Evolutionary conservation across 2,888 invertebrate species (phyloP).

Genomic region (Glyphotaelius pellucidus): DNA sequence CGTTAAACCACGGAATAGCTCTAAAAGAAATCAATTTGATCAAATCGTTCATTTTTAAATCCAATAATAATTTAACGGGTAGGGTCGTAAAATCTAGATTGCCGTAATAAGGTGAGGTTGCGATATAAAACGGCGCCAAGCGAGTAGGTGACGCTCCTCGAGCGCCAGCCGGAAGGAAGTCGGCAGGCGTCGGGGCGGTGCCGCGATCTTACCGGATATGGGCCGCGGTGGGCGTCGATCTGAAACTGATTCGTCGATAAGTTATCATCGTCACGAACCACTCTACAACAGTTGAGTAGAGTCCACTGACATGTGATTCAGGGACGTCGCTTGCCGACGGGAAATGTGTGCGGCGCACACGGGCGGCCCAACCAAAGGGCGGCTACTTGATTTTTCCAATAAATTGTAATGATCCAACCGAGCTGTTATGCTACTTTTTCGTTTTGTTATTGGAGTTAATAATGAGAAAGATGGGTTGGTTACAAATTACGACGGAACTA

Average conservation of each 20-base stretch:
- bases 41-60: not conserved
- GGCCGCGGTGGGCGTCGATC: conserved; percentile 37
- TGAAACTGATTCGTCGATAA: not conserved
- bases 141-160: not conserved
- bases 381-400: not conserved
- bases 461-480: not conserved
- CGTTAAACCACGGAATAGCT: not conserved
- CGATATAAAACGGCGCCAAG: not conserved
- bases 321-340: not conserved
- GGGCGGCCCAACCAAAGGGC: not conserved
- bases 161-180: conserved; percentile 18
- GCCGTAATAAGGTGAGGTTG: conserved; percentile 12
- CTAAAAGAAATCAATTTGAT: not conserved
- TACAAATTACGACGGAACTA: not conserved
- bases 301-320: not conserved
- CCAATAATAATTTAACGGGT: conserved; percentile 25
- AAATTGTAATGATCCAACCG: not conserved
- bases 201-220: conserved; percentile 26
- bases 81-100: conserved; percentile 25
- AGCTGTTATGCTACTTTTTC: not conserved
- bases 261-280: not conserved
- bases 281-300: not conserved
- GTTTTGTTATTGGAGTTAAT: not conserved
- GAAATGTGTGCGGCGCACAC: not conserved
- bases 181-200: conserved; percentile 16